Base-by-base conservation (phyloP, 2,888 invertebrate genomes). In the Gortyna flavago region DNA sequence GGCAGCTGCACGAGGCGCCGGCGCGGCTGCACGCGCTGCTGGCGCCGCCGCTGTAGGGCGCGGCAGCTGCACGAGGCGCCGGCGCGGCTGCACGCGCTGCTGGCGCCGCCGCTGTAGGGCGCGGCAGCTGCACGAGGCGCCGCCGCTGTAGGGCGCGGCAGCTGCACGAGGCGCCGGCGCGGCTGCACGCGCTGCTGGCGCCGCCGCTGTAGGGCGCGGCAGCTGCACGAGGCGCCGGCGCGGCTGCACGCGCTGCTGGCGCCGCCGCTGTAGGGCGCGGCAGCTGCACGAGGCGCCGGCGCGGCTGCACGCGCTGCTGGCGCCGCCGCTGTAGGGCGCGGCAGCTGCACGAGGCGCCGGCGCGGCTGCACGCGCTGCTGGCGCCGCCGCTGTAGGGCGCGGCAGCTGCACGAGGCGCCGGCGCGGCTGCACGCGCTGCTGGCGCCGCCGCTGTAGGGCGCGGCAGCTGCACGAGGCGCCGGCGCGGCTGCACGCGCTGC, bases 61-160 rank as follows among this genome's bases (percentile, higher is more conserved):
- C n/a, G n/a, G n/a, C n/a, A n/a, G n/a, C n/a, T n/a, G 92, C 98
- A 99, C 96, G 98, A 99, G 80, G 98, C 99, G 75, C 98, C 99
- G 67, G 99, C 98, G 94, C 86, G 90, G n/a, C n/a, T n/a, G n/a
- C n/a, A n/a, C n/a, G n/a, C n/a, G n/a, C n/a, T n/a, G n/a, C n/a
- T 84, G 81, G 54, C 91, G 35, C 93, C 95, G 72, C 94, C 95
- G 57, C 95, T 95, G 90, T n/a, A n/a, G n/a, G 86, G 92, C 86
- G 81, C 79, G 21, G 72, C 51, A n/a, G 82, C 90, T 93, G 90
- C 92, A 91, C 93, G 87, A 90, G 79, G 90, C 88, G 75, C 91
- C 88, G 88, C 75, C 83, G 72, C 81, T n/a, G n/a, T n/a, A 88
- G 79, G 83, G 74, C 86, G 68, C 80, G 80, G 69, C 57, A 91